Evolutionary conservation across 2,797 vertebrate species (phyloP).

Genomic region (Myotis myotis): DNA sequence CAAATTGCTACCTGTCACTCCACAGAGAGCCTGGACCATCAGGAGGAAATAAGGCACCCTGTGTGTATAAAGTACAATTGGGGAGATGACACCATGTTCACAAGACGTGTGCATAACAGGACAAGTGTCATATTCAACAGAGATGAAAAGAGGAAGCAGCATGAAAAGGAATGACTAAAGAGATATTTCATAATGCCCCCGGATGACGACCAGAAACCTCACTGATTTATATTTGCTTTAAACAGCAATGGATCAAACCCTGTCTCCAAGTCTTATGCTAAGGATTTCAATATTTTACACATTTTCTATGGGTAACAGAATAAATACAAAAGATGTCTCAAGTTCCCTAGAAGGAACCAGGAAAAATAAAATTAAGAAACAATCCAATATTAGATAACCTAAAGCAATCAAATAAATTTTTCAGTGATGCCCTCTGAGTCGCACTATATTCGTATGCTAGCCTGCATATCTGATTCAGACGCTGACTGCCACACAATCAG

Average conservation of each 20-base stretch:
- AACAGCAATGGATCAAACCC: background rate
- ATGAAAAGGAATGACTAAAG: background rate
- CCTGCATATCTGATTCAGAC: background rate
- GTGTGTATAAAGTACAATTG: conserved; percentile 14
- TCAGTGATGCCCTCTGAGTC: background rate
- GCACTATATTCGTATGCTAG: background rate
- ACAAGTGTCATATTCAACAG: background rate
- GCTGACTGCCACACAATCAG: background rate
- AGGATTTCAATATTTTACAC: background rate
- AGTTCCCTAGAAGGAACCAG: background rate
- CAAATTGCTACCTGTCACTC: conserved; percentile 70
- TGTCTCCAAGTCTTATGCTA: background rate
- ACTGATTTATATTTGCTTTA: background rate
- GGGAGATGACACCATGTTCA: background rate
- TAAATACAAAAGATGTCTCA: conserved; percentile 30
- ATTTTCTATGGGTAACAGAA: conserved; percentile 27
- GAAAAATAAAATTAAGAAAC: background rate
- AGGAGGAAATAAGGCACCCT: background rate
- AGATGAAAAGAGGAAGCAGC: background rate
- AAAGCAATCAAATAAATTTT: background rate
- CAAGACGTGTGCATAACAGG: conserved; percentile 28
- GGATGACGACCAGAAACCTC: background rate
- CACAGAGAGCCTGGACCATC: background rate
- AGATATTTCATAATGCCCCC: background rate
- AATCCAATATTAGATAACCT: background rate